Conservation (phyloP, 1,140 invertebrate species). For the Brachionus angularis region DNA sequence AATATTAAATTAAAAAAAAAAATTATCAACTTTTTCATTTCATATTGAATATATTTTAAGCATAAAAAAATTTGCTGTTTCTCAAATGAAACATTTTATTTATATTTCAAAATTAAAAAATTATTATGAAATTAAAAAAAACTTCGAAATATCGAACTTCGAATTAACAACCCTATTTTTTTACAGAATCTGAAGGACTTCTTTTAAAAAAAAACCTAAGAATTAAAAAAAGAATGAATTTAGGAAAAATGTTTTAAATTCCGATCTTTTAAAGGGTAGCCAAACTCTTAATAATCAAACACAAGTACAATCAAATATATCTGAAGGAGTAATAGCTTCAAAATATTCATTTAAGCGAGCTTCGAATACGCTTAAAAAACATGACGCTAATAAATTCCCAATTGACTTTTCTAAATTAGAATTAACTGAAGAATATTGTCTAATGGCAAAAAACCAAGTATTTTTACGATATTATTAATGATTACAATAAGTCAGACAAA, state of each 20-base stretch:
- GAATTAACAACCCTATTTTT: not conserved
- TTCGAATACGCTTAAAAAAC: conserved; percentile 1
- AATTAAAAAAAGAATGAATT: not conserved
- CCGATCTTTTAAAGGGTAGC: not conserved
- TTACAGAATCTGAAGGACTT: not conserved
- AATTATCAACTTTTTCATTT: no score
- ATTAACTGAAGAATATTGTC: not conserved
- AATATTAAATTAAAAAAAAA: no score
- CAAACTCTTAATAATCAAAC: not conserved
- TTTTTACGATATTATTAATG: conserved; percentile 10
- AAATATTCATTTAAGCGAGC: not conserved
- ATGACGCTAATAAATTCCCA: not conserved
- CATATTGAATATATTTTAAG: no score
- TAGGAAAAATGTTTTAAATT: no score
- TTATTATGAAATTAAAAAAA: no score
- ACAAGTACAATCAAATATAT: not conserved
- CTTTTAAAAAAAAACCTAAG: not conserved
- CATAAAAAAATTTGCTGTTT: no score
- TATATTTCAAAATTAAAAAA: no score
- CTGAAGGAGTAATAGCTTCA: not conserved
- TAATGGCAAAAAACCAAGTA: not conserved
- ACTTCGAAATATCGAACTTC: no score
- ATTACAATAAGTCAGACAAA: not conserved
- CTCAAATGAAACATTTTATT: no score
- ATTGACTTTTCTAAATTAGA: not conserved